Base-by-base conservation (phyloP, 2,113 vertebrate species). In the Microtus ochrogaster region DNA sequence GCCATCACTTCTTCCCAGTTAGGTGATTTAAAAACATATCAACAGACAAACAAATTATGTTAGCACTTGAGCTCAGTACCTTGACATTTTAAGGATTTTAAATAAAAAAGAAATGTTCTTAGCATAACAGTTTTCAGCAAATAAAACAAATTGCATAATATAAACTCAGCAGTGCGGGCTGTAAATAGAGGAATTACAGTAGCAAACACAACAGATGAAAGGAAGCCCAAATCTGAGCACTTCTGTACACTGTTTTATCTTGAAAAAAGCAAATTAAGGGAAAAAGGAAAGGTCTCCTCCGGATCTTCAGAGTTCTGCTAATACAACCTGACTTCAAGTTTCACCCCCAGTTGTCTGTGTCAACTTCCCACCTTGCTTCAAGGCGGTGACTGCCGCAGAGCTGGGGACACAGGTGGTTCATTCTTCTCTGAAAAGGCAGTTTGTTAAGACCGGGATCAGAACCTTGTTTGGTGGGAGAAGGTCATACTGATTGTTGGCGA, bases 341-440 rank as follows among this genome's bases (percentile, higher is more conserved):
- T 65, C 22, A 61, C 52, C 21, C 24, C 68, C 5, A n/a, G 4
- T 55, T 21, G 36, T 65, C 30, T 22, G 2, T 36, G 55, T 72
- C 24, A 5, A 7, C 63, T 87, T 41, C 63, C 26, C 19, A 47
- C 19, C 0, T 7, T 39, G n/a, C 47, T 89, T 47, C 63, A 89
- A 86, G 65, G 58, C 74, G 17, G 33, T 58, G 52, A 86, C 68
- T 41, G 30, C 39, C 68, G 47, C 49, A 94, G 44, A 91, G 70
- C 41, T 39, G 65, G 89, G 49, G 10, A 68, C 92, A 58, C 65
- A 79, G 74, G 82, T 66, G 70, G 68, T 63, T 55, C 55, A 87
- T 78, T 97, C 22, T 61, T 91, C 89, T 92, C 93, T 61, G 49
- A 94, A 94, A 94, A 88, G n/a, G n/a, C n/a, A 83, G 11, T 77